Evolutionary conservation across 1,140 invertebrate species (phyloP), one percentile per base, ranked within the genome.

Genomic region (Bursaphelenchus mucronatus): DNA sequence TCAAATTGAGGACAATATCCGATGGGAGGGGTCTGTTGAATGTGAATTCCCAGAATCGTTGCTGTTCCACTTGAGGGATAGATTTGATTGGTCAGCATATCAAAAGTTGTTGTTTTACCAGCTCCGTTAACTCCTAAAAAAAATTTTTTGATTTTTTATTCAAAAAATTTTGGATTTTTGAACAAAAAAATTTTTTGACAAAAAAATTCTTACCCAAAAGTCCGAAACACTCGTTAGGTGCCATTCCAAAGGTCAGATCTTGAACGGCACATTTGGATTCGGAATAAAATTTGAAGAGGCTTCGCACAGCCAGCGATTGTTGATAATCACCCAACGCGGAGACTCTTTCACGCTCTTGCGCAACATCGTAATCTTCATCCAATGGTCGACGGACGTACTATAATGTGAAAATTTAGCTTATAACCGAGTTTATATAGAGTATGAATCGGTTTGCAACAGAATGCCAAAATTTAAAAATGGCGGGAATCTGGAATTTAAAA

Each of bases 1-100:
- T 69, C 67, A 45, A 69, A 69, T 41, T 69, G 67, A 11, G 67
- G 67, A 45, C 67, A 69, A 45, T 69, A 69, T 13, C 67, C 67
- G 21, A 69, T 72, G 17, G 50, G 13, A n/a, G 69, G 70, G 11
- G 21, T 19, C 8, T 61, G 17, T 8, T 10, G 9, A 10, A 73
- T 65, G 43, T 49, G 19, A n/a, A 63, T 39, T 19, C 68, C 68
- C 3, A n/a, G 13, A n/a, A 70, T 46, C 5, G 21, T 39, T n/a
- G 70, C 70, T 15, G 15, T 45, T 19, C 68, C 68, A 19, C 52
- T 11, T 6, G 64, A 50, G 10, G 64, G 13, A 1, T 21, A 43
- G 0, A 11, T 19, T 8, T 9, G n/a, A 21, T 41, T 47, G 15
- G 68, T 67, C 15, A 73, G 15, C 13, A 70, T 70, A 17, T 73